Base-by-base conservation (phyloP, 2,113 vertebrate genomes). In the Numida meleagris region DNA sequence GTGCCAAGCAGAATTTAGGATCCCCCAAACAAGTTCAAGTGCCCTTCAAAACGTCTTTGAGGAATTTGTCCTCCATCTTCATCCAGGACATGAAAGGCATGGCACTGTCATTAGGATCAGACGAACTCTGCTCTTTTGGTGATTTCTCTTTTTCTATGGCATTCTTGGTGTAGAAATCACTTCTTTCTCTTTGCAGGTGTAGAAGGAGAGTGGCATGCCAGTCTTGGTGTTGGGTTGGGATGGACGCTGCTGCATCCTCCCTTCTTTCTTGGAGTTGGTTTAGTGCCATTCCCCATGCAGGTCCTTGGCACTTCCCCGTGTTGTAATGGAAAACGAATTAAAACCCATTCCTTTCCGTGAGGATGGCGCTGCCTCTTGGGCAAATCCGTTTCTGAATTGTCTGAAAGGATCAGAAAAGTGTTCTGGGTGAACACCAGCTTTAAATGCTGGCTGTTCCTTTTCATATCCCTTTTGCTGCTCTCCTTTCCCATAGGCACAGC, bases 1-100 rank as follows among this genome's bases (percentile, higher is more conserved):
- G 7, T 8, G 0, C 17, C 5, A 0, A 2, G 27, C 4, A 59
- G 23, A 2, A 2, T 8, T 66, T 6, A 6, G 15, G 2, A 14
- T 50, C 36, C 6, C 25, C 43, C 36, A 29, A 33, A 10, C 0
- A 4, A 15, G 3, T 36, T 20, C 51, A 17, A 45, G 0, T 2
- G 3, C 0, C 10, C 10, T 29, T 16, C 27, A 17, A 29, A 66
- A 31, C 1, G 1, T 2, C 2, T 14, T 50, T 24, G 7, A 25
- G 72, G 3, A n/a, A 34, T 31, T 23, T 17, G 16, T 10, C 24
- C 36, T 78, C 50, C 1, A 1, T 13, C 63, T 80, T 59, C 40
- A 4, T 25, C 48, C 79, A 24, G 33, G 43, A 55, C 33, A 2
- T 16, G 59, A 1, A 16, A 48, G 14, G 7, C 6, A 2, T 2